Conservation (phyloP, 2,113 vertebrate genomes). For the Elephantulus edwardii region DNA sequence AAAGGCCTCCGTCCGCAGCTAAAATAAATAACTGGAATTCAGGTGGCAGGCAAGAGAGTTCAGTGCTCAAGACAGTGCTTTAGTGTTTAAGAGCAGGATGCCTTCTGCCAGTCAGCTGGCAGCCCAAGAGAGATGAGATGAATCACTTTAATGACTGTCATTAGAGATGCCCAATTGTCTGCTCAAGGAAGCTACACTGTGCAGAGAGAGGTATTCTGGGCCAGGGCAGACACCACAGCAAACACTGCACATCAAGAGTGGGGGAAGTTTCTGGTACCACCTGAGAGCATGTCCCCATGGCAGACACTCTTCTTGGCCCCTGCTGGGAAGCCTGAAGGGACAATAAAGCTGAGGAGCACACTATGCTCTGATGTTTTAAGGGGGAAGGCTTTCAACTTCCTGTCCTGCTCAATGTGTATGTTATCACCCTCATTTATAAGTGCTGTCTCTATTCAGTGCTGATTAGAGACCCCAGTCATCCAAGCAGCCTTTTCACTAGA, state of each 20-base stretch:
- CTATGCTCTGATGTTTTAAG: neutral
- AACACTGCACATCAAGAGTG: neutral
- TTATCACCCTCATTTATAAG: constrained; percentile 29
- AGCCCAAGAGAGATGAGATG: neutral
- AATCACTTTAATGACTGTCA: neutral
- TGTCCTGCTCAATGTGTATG: neutral
- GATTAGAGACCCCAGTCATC: neutral
- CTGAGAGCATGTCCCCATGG: neutral
- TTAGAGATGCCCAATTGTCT: neutral
- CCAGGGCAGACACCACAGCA: neutral
- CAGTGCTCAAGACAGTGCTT: rapidly evolving
- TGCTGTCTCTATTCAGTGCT: neutral
- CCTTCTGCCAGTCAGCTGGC: neutral
- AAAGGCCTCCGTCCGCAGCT: neutral
- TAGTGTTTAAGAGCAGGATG: neutral
- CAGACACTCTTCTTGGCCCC: neutral
- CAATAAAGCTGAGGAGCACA: neutral
- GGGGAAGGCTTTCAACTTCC: constrained; percentile 15
- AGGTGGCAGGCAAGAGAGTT: neutral
- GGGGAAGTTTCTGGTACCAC: neutral
- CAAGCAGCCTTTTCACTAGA: neutral
- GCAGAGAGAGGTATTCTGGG: neutral
- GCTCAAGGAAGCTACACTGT: neutral
- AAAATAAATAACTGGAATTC: neutral
- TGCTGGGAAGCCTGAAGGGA: neutral